Base-by-base conservation (phyloP, 2,113 vertebrate genomes). In the Actenoides hombroni region DNA sequence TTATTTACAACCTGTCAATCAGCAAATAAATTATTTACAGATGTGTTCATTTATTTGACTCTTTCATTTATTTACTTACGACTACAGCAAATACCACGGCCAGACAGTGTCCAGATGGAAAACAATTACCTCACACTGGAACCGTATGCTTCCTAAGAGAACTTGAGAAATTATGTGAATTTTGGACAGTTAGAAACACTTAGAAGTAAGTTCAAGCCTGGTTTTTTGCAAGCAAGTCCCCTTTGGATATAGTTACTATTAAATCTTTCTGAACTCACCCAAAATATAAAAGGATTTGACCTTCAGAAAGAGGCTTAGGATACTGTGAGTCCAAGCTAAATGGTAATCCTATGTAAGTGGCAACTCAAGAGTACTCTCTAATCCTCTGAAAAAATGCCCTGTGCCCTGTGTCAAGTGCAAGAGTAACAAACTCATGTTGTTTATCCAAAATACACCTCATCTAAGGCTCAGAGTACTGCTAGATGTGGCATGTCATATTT, bases 1-100 rank as follows among this genome's bases (percentile, higher is more conserved):
- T 96, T 97, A 95, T 96, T 96, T 96, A 81, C 88, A 57, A 78
- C 61, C 70, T 90, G 92, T 96, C 95, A 96, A 95, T 95, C 93
- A 88, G 80, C 80, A 96, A 96, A 97, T 83, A 96, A 96, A 96
- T 92, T 94, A 95, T 97, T 96, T 96, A 94, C 95, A 96, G 88
- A 92, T 96, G 95, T 96, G 64, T 88, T 92, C 70, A 90, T 97
- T 94, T 96, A 92, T 83, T 96, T 88, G 79, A 92, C 83, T 96
- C 80, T 94, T 94, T 95, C 89, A 92, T 95, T 96, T 97, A 95
- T 96, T 96, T 96, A 95, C 88, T 94, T 95, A 93, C n/a, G 85
- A 91, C 76, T 96, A 64, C 90, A 96, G 90, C 94, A 95, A 96
- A 95, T 90, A 95, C 83, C 86, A 83, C 56, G 71, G 93, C 83